Evolutionary conservation across 1,140 invertebrate genomes (phyloP).

Genomic region (Caerostris extrusa): DNA sequence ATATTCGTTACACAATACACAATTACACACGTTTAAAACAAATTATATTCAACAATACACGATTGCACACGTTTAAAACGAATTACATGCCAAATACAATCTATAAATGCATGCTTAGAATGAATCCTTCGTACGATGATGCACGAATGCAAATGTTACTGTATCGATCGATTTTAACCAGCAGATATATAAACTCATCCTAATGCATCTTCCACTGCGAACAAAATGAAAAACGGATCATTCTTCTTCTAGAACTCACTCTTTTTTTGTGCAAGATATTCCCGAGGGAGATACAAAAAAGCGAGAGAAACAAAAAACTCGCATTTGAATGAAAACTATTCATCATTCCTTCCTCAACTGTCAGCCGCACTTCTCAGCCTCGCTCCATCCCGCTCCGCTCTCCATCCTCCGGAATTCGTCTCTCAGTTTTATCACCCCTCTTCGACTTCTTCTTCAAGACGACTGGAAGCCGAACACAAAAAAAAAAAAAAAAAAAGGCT

Average conservation of each 20-base stretch:
- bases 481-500: not conserved
- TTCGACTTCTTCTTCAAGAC: not conserved
- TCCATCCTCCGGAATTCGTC: not conserved
- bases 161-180: not conserved
- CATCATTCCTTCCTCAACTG: constrained; percentile 39
- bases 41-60: no score
- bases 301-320: constrained; percentile 3
- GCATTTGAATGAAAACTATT: constrained; percentile 56
- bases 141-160: no score
- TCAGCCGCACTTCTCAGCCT: constrained; percentile 17
- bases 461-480: not conserved
- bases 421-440: not conserved
- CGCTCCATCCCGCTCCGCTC: not conserved
- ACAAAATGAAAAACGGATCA: not conserved
- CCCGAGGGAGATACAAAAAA: constrained; percentile 20
- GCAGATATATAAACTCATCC: not conserved
- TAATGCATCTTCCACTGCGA: not conserved
- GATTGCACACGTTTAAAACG: no score
- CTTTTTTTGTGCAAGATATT: not conserved
- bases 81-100: no score
- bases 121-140: no score
- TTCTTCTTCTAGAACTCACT: not conserved
- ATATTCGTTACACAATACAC: no score
- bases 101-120: no score
- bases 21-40: no score